These are phyloP conservation scores for Elgaria multicarinata DNA, from an alignment of 2,113 vertebrate species.

Conservation along the genomic window DNA sequence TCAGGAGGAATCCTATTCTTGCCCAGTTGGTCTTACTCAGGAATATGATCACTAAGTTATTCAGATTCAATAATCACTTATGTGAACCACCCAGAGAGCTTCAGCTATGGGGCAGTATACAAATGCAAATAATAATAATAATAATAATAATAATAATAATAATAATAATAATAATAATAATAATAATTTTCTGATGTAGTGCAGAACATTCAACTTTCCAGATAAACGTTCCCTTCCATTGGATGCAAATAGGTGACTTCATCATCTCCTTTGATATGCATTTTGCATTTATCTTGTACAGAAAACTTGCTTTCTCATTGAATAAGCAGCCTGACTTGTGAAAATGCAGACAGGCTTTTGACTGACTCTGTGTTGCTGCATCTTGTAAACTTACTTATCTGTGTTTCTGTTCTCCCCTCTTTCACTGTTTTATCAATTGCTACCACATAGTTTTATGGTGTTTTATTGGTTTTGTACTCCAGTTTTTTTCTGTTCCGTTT, in stretches of 20 bases:
- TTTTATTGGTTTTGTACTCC: no score
- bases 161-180: neutral
- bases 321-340: neutral
- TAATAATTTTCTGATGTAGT: neutral
- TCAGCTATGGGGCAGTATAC: no score
- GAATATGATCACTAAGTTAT: neutral
- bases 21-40: neutral
- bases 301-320: neutral
- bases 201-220: neutral
- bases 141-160: no score
- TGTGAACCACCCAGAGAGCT: no score
- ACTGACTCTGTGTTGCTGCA: no score
- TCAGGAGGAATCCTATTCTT: neutral
- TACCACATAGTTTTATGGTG: no score
- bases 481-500: neutral
- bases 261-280: neutral
- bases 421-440: no score
- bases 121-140: no score
- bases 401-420: no score
- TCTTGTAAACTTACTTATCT: no score
- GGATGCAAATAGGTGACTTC: neutral
- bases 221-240: neutral
- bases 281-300: neutral
- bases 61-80: neutral
- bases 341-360: neutral